Evolutionary conservation across 2,113 vertebrate genomes (phyloP).

Genomic region (Callocephalon fimbriatum): DNA sequence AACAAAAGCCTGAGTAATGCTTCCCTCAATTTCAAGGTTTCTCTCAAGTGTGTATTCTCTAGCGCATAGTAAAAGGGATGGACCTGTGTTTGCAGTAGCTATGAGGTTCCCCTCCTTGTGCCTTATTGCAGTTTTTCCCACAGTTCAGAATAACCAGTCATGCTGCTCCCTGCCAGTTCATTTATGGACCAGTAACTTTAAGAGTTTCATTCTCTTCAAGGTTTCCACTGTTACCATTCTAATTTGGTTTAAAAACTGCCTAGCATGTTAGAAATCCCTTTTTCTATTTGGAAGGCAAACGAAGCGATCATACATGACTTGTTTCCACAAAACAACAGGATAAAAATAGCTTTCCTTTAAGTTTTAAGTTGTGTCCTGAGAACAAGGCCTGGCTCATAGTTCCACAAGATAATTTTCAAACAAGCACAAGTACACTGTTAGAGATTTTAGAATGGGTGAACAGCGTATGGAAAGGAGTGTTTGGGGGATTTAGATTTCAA

Average conservation of each 20-base stretch:
- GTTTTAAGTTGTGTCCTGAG: not conserved
- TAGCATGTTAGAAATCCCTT: not conserved
- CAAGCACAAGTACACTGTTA: not conserved
- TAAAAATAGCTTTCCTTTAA: not conserved
- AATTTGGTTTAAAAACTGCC: not conserved
- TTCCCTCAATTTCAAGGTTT: not conserved
- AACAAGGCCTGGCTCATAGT: not conserved
- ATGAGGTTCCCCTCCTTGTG: not conserved
- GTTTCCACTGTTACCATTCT: not conserved
- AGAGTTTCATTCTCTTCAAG: not conserved
- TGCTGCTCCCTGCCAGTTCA: not conserved
- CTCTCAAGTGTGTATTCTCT: not conserved
- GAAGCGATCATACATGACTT: not conserved
- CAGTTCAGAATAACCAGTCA: not conserved
- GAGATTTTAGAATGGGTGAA: not conserved
- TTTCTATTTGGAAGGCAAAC: not conserved
- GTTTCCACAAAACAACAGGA: not conserved
- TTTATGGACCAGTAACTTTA: not conserved
- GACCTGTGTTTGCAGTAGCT: not conserved
- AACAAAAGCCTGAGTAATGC: slow-evolving; percentile 8
- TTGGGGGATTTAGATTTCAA: not conserved
- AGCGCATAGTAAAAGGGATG: not conserved
- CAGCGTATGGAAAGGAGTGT: not conserved
- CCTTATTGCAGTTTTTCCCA: not conserved
- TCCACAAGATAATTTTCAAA: not conserved